Base-by-base conservation (phyloP, 2,888 invertebrate genomes). In the Ethmia dodecea region DNA sequence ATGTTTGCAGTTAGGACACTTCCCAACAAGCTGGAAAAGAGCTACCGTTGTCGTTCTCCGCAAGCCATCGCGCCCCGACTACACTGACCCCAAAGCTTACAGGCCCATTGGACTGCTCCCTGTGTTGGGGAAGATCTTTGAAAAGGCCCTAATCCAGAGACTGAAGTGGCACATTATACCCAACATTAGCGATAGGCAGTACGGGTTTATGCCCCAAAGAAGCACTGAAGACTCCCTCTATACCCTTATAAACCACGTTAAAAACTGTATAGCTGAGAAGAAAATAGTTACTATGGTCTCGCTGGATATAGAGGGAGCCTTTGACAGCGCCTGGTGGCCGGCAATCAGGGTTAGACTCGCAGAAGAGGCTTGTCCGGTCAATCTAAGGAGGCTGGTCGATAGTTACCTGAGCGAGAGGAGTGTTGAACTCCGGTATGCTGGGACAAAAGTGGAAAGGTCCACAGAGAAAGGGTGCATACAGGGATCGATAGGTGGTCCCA, bases 301-400 rank as follows among this genome's bases (percentile, higher is more conserved):
- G 1, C 27, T 44, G 9, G 47, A 47, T 20, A 45, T 45, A 13
- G 41, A 47, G 30, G 47, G 45, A 1, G 45, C 47, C n/a, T 47
- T 45, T 14, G 43, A 42, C 18, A 42, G 34, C 31, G 40, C 45
- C 0, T 46, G 42, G 43, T 49, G 48, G 48, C 45, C 49, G 0
- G 35, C 35, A 0, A 35, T 43, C 1, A 33, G 11, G 5, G 1
- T 13, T 1, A 28, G 32, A 6, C 37, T 44, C 0, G 14, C 8
- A 1, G 27, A 11, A 1, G 28, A 33, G 12, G 28, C 18, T 8
- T 31, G 20, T 6, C 20, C 32, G 5, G n/a, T n/a, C 3, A 14
- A 28, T 6, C 10, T 43, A 1, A 3, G 18, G 10, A 6, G 13
- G 1, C 28, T 43, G 9, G 25, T 49, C 0, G 12, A 11, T 8